Evolutionary conservation across 2,888 invertebrate species (phyloP).

Genomic region (Stramonita haemastoma): DNA sequence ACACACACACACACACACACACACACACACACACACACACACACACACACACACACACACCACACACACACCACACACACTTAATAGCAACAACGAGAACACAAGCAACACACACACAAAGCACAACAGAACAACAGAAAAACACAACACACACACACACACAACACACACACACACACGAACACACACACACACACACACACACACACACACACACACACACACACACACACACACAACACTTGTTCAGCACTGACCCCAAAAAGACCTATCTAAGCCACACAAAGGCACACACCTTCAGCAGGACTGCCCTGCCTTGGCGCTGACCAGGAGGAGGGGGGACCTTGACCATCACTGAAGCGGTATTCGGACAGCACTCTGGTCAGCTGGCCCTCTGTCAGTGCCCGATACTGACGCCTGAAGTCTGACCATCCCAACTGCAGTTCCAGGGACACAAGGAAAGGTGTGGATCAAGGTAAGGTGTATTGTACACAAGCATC

Average conservation of each 20-base stretch:
- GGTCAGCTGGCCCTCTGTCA: slow-evolving; percentile 68
- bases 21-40: not conserved
- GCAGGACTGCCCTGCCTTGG: slow-evolving; percentile 13
- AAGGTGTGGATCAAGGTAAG: slow-evolving; percentile 44
- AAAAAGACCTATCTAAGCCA: too few species aligned
- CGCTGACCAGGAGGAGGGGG: slow-evolving; percentile 64
- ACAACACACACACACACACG: not conserved
- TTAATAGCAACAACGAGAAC: too few species aligned
- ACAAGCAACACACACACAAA: not conserved
- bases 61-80: too few species aligned
- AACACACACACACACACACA: too few species aligned
- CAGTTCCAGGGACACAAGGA: slow-evolving; percentile 59
- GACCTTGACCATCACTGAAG: slow-evolving; percentile 53
- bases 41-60: not conserved
- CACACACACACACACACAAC: not conserved
- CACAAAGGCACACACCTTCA: not conserved
- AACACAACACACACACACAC: not conserved
- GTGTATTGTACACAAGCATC: not conserved
- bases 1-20: not conserved
- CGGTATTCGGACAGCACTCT: slow-evolving; percentile 67
- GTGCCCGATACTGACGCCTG: slow-evolving; percentile 62
- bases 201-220: not conserved
- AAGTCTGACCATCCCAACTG: slow-evolving; percentile 70
- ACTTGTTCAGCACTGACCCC: too few species aligned
- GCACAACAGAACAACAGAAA: not conserved